Evolutionary conservation across 92 coral and sea anemone species (phyloP), one percentile per base, ranked within the genome.

Genomic region (Epizoanthus scotinus): DNA sequence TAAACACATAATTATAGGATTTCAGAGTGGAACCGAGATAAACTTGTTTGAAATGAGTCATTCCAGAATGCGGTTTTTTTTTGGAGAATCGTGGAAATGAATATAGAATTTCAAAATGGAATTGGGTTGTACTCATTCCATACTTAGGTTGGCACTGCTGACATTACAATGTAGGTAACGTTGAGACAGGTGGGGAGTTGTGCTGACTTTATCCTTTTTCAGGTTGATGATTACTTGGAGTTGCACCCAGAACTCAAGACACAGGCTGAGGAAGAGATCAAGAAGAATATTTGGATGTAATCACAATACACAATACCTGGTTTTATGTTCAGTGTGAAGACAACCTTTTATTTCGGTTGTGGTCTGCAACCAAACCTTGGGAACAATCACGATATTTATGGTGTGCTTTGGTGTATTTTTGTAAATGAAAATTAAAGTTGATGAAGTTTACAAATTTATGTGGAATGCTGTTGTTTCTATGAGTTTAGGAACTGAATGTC

Each of bases 191-290:
- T 47, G 52, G 10, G 52, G 10, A 22, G 10, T 26, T n/a, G 42
- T 58, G 25, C 24, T 59, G n/a, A n/a, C 25, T 38, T 40, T 78
- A 77, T 17, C 57, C 44, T 18, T 50, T 42, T 17, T 18, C 49
- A 95, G 98, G 81, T 90, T 81, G 98, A 95, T 68, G 98, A 95
- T 47, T 95, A 87, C 83, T 92, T 93, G 28, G 92, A 88, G 44
- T 68, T 78, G 1, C 90, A 96, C 42, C 98, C 98, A 52, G 99
- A 93, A 63, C 73, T 94, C 68, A 88, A 75, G 53, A 89, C 83
- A 62, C 94, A 93, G 70, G 87, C 93, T 26, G 93, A 89, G 42
- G 93, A 89, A 27, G 98, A 96, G 82, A 85, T 96, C 26, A 94
- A 92, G 79, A 88, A 88, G 53, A 87, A 90, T 71, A 85, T 87